Evolutionary conservation across 2,113 vertebrate genomes (phyloP).

Genomic region (Passer domesticus): DNA sequence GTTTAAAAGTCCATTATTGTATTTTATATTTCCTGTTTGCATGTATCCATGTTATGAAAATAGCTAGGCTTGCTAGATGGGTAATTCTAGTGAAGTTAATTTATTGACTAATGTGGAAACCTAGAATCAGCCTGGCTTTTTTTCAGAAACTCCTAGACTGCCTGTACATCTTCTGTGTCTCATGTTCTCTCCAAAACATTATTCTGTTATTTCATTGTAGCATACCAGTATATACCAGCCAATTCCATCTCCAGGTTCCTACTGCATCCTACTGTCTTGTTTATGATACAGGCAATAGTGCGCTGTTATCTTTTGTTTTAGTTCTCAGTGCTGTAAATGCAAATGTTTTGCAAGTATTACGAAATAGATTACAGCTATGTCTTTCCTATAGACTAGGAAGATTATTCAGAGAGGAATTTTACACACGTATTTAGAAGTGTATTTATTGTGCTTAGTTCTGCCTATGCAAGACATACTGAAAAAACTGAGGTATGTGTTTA

Average conservation of each 20-base stretch:
- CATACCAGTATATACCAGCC: not conserved
- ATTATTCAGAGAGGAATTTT: not conserved
- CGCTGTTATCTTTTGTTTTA: not conserved
- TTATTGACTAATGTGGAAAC: not conserved
- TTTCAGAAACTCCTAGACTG: not conserved
- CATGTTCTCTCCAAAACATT: not conserved
- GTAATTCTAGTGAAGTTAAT: not conserved
- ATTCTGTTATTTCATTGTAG: not conserved
- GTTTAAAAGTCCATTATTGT: not conserved
- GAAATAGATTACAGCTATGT: not conserved
- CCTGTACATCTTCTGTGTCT: not conserved
- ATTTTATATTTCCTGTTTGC: not conserved
- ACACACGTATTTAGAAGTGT: rapidly evolving
- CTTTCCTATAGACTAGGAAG: not conserved
- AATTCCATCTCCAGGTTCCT: not conserved
- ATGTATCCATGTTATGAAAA: not conserved
- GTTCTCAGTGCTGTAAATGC: not conserved
- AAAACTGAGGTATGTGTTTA: not conserved
- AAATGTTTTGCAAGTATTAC: not conserved
- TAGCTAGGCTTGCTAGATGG: not conserved
- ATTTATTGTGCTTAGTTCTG: not conserved
- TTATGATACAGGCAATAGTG: not conserved
- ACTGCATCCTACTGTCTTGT: not conserved
- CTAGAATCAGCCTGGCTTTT: not conserved
- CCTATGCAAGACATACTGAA: not conserved